These are phyloP conservation scores for Tragelaphus imberbis DNA, from an alignment of 2,113 vertebrate genomes.

Conservation along the genomic window DNA sequence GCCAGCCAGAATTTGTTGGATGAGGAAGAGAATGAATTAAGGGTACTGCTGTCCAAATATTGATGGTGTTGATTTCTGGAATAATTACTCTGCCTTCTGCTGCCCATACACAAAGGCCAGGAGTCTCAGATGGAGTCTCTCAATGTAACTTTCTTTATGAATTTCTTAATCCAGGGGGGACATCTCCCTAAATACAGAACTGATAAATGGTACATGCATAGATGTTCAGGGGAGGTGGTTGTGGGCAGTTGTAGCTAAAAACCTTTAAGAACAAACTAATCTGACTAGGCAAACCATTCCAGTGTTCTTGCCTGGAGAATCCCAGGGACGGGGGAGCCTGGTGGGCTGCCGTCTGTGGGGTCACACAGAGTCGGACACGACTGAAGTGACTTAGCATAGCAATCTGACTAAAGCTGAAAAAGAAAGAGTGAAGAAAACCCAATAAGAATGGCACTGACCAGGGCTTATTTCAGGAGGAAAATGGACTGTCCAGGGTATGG, in stretches of 20 bases:
- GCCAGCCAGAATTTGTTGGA: constrained; percentile 23
- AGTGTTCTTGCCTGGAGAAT: no score
- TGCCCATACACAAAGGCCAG: neutral
- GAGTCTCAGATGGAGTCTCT: neutral
- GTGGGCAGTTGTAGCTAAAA: neutral
- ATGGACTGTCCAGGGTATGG: neutral
- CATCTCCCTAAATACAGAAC: neutral
- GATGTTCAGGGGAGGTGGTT: neutral
- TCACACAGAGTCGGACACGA: no score
- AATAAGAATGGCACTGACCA: neutral
- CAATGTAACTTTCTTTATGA: neutral
- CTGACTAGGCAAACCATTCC: no score
- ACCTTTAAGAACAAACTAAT: neutral
- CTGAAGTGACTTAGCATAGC: no score
- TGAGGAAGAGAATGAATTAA: constrained; percentile 33
- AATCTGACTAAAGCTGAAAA: neutral
- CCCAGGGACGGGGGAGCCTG: no score
- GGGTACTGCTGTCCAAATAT: constrained; percentile 15
- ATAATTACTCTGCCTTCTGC: constrained; percentile 24
- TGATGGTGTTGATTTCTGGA: constrained; percentile 45
- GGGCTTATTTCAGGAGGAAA: neutral
- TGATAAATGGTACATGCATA: neutral
- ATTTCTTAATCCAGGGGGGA: neutral
- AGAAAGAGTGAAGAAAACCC: neutral
- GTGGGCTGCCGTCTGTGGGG: no score